phyloP scores from a whole-genome alignment of 64 coral and sea anemone genomes.

The Montipora efflorescens region DNA sequence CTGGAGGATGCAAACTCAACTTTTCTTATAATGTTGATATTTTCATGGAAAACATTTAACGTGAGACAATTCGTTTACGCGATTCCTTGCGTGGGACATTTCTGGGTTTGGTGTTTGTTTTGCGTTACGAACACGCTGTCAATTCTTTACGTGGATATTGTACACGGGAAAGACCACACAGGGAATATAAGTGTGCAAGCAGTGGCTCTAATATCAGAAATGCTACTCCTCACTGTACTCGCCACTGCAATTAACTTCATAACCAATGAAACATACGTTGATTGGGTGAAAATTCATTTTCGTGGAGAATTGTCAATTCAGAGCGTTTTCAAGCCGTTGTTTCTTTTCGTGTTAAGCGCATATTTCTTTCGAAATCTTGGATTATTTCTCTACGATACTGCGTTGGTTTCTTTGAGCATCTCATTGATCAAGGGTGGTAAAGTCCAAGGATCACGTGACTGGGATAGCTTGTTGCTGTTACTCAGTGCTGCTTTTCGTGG shows the following conservation, averaged over 20 bases:
- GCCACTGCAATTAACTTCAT: slow-evolving; percentile 83
- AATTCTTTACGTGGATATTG: slow-evolving; percentile 56
- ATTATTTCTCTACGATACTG: slow-evolving; percentile 84
- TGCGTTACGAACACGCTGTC: slow-evolving; percentile 49
- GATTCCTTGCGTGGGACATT: slow-evolving; percentile 75
- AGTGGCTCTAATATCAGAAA: slow-evolving; percentile 57
- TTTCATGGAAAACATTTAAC: slow-evolving; percentile 72
- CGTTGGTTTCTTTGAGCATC: slow-evolving; percentile 80
- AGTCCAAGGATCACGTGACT: slow-evolving; percentile 34
- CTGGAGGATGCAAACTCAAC: slow-evolving; percentile 67
- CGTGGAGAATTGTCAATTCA: background rate
- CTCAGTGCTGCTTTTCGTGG: slow-evolving; percentile 71
- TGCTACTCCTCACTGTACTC: slow-evolving; percentile 58
- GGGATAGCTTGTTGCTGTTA: slow-evolving; percentile 81
- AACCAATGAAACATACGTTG: slow-evolving; percentile 32
- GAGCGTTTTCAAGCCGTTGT: slow-evolving; percentile 48
- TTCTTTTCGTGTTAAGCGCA: slow-evolving; percentile 39
- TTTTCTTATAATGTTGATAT: slow-evolving; percentile 36
- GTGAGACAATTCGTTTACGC: slow-evolving; percentile 55
- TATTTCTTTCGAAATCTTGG: slow-evolving; percentile 81
- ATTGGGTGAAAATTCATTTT: slow-evolving; percentile 67
- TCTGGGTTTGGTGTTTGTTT: slow-evolving; percentile 86
- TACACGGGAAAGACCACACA: slow-evolving; percentile 51
- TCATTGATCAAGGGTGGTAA: background rate
- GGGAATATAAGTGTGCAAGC: slow-evolving; percentile 28